Percentiles rank a stretch among this genome's conserved stretches.
Evolutionary conservation across 1,140 invertebrate species (phyloP).

Genomic region (Parapsyche elsis): DNA sequence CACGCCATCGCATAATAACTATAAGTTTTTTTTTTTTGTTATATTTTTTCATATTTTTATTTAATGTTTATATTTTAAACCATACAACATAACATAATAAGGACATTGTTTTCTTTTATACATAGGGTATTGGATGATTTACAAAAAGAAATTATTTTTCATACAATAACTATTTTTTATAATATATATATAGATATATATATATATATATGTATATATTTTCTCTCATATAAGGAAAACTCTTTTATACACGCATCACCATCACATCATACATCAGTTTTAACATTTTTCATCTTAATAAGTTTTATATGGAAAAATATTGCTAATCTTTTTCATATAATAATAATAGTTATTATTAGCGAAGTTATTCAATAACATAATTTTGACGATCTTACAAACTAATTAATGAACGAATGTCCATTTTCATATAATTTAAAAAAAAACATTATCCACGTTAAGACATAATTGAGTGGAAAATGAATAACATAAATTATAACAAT

Average conservation of each 20-base stretch:
- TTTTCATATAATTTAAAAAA: neutral
- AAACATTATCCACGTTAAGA: constrained; percentile 7
- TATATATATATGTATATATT: constrained; percentile 10
- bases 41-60: constrained; percentile 47
- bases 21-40: constrained; percentile 54
- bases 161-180: constrained; percentile 53
- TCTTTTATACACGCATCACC: constrained; percentile 52
- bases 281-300: constrained; percentile 51
- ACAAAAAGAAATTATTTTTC: constrained; percentile 47
- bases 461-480: constrained; percentile 34
- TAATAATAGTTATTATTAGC: constrained; percentile 47
- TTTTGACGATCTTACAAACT: constrained; percentile 46
- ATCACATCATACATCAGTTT: constrained; percentile 24
- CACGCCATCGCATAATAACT: constrained; percentile 52
- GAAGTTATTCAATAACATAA: constrained; percentile 52
- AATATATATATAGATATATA: constrained; percentile 17
- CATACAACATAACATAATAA: constrained; percentile 53
- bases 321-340: constrained; percentile 55
- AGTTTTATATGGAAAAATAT: constrained; percentile 57
- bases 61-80: constrained; percentile 45
- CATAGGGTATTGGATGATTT: constrained; percentile 48
- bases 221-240: constrained; percentile 49
- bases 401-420: neutral
- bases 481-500: constrained; percentile 23
- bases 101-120: constrained; percentile 40